A percentile compares a stretch with the other conserved stretches of the same genome.
These are phyloP conservation scores for Hylaeus anthracinus DNA, from an alignment of 1,140 invertebrate species.

Conservation along the genomic window DNA sequence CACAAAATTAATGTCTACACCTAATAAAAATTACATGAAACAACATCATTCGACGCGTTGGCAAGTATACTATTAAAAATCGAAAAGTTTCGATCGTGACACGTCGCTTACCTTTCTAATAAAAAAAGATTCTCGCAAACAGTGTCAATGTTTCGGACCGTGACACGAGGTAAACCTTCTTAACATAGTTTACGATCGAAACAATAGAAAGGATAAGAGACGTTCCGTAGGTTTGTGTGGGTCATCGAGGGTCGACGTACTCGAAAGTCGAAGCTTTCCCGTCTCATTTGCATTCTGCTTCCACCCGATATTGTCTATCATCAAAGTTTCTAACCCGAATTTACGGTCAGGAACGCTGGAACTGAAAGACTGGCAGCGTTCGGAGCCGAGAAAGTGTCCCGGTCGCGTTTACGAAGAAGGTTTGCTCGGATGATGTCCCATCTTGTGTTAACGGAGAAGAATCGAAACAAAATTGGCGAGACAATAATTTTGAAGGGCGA, in stretches of 20 bases:
- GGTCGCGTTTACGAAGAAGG: too few relatives aligned
- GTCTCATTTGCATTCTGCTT: slow-evolving; percentile 70
- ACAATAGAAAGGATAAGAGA: slow-evolving; percentile 46
- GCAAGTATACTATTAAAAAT: too few relatives aligned
- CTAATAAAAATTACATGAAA: too few relatives aligned
- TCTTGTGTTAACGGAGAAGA: neutral
- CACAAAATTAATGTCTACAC: too few relatives aligned
- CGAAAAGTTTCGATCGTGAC: too few relatives aligned
- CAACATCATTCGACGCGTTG: too few relatives aligned
- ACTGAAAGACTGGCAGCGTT: neutral
- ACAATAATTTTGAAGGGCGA: slow-evolving; percentile 20
- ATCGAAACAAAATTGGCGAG: slow-evolving; percentile 64
- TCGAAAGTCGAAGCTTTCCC: slow-evolving; percentile 77
- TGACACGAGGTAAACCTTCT: neutral
- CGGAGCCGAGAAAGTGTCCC: too few relatives aligned
- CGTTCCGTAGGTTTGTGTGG: slow-evolving; percentile 33
- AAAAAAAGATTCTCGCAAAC: too few relatives aligned
- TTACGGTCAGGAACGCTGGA: slow-evolving; percentile 35
- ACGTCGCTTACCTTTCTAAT: too few relatives aligned
- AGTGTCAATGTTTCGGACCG: too few relatives aligned
- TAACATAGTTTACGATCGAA: slow-evolving; percentile 8
- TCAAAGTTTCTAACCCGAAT: slow-evolving; percentile 76
- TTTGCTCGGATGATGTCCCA: too few relatives aligned
- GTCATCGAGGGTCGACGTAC: slow-evolving; percentile 71
- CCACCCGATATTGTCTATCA: slow-evolving; percentile 72